A percentile compares a stretch with the other conserved stretches of the same genome.
phyloP scores from a whole-genome alignment of 2,888 invertebrate genomes.

The Meloe dianella region DNA sequence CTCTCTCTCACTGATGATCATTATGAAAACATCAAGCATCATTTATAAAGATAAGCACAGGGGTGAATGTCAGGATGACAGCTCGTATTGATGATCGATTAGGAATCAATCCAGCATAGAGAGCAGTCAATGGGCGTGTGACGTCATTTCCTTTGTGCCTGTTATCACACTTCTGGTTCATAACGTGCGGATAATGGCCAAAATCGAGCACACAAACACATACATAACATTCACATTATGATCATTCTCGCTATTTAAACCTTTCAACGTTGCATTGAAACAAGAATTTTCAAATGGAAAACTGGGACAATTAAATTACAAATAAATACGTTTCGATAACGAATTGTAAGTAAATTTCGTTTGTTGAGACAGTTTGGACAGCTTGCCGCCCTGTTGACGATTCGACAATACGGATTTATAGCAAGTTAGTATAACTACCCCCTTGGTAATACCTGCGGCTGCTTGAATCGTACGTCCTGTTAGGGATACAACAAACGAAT shows the following conservation, averaged over 20 bases:
- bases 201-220: slow-evolving; percentile 49
- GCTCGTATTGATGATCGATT: slow-evolving; percentile 58
- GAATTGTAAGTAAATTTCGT: neutral
- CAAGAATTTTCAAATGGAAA: too few relatives aligned
- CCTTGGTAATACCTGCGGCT: slow-evolving; percentile 54
- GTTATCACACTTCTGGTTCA: slow-evolving; percentile 61
- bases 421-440: slow-evolving; percentile 55
- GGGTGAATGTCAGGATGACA: slow-evolving; percentile 54
- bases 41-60: slow-evolving; percentile 60
- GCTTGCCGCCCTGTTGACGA: neutral
- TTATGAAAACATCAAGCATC: slow-evolving; percentile 58
- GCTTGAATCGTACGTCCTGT: slow-evolving; percentile 43
- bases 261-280: neutral
- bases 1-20: slow-evolving; percentile 41
- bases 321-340: too few relatives aligned
- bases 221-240: neutral
- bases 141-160: slow-evolving; percentile 62
- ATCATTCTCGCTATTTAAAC: slow-evolving; percentile 20
- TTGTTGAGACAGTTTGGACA: neutral
- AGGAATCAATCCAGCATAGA: slow-evolving; percentile 58
- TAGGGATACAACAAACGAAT: slow-evolving; percentile 22
- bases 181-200: slow-evolving; percentile 60
- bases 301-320: too few relatives aligned
- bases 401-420: slow-evolving; percentile 51
- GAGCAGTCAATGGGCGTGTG: slow-evolving; percentile 60